Conservation (phyloP, 2,888 invertebrate species). For the Epinotia ramella region DNA sequence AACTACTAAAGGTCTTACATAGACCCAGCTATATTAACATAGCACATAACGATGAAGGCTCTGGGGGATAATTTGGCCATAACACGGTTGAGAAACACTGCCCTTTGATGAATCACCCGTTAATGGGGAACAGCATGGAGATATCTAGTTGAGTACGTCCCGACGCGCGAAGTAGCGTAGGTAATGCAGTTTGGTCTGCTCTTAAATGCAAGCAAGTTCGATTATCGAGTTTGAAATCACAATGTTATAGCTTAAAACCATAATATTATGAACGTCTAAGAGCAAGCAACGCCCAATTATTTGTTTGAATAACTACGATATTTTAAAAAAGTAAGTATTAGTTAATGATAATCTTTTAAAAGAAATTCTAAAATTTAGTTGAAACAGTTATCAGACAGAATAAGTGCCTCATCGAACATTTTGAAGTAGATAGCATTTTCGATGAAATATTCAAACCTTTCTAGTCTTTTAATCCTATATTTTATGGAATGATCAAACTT, state of each 20-base stretch:
- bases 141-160: slow-evolving; percentile 12
- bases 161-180: not conserved
- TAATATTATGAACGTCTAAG: not conserved
- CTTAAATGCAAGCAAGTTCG: not conserved
- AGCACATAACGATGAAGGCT: slow-evolving; percentile 31
- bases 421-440: slow-evolving; percentile 1
- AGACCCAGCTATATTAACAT: slow-evolving; percentile 30
- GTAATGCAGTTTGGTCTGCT: not conserved
- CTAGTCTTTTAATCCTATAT: slow-evolving; percentile 27
- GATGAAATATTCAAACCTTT: slow-evolving; percentile 26
- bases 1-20: slow-evolving; percentile 2
- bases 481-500: slow-evolving; percentile 30
- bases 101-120: slow-evolving; percentile 42
- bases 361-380: slow-evolving; percentile 10
- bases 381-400: slow-evolving; percentile 18
- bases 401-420: slow-evolving; percentile 1
- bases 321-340: no score
- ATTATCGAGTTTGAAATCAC: not conserved
- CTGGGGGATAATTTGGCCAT: slow-evolving; percentile 42
- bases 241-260: not conserved
- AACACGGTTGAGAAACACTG: slow-evolving; percentile 36
- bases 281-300: not conserved
- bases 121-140: slow-evolving; percentile 17
- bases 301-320: not conserved
- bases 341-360: slow-evolving; percentile 9